A percentile compares a stretch with the other conserved stretches of the same genome.
These are phyloP conservation scores for Megaustenia siamemsis DNA, from an alignment of 2,888 invertebrate genomes.

Conservation along the genomic window DNA sequence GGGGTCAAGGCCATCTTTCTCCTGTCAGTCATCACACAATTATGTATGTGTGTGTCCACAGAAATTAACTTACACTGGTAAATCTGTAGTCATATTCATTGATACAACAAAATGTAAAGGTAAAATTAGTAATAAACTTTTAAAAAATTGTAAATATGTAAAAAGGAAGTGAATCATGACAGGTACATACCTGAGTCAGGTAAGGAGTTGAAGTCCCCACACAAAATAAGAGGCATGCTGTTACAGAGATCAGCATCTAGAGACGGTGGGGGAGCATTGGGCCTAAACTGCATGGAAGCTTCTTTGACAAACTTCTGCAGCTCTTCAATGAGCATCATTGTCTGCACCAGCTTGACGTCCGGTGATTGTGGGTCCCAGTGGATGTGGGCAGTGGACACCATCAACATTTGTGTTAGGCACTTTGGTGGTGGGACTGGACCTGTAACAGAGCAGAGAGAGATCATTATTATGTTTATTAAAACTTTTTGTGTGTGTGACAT, in stretches of 20 bases:
- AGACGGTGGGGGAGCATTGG: conserved; percentile 52
- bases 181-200: conserved; percentile 90
- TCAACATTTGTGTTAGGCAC: conserved; percentile 81
- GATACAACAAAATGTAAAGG: no score
- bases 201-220: conserved; percentile 98
- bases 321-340: conserved; percentile 98
- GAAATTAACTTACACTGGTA: no score
- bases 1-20: no score
- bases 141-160: no score
- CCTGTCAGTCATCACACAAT: no score
- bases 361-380: conserved; percentile 99
- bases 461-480: no score
- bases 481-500: no score
- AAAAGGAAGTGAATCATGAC: background rate
- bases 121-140: no score
- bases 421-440: conserved; percentile 54
- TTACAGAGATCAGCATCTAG: conserved; percentile 73
- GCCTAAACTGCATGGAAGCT: conserved; percentile 58
- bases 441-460: background rate
- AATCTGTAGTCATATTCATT: no score
- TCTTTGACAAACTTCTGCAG: conserved; percentile 85
- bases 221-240: conserved; percentile 93
- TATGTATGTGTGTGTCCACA: no score
- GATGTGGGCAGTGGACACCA: conserved; percentile 98
- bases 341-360: conserved; percentile 99